phyloP scores from a whole-genome alignment of 1,140 invertebrate genomes.

The Sipha flava region DNA sequence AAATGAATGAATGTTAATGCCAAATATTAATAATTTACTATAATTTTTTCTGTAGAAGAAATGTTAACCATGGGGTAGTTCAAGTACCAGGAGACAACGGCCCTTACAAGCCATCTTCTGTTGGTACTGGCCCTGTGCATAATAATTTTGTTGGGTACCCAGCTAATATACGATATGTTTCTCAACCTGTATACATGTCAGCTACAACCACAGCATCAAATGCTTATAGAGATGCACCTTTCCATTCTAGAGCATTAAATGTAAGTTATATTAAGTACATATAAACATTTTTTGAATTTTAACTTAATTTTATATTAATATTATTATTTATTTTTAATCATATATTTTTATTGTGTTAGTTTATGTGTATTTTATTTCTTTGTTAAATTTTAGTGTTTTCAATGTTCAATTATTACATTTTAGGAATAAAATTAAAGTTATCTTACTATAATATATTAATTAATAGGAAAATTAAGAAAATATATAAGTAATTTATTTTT shows the following conservation, averaged over 20 bases:
- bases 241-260: slow-evolving; percentile 25
- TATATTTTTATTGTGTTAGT: no score
- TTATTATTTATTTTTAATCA: neutral
- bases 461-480: no score
- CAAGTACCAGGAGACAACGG: slow-evolving; percentile 24
- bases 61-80: slow-evolving; percentile 26
- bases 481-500: neutral
- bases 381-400: no score
- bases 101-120: slow-evolving; percentile 5
- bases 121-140: slow-evolving; percentile 12
- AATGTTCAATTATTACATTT: no score
- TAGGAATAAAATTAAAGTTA: no score
- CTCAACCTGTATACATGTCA: slow-evolving; percentile 24
- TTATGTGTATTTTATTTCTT: no score
- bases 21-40: neutral
- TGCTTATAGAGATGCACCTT: slow-evolving; percentile 12
- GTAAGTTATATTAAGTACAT: no score
- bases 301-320: neutral
- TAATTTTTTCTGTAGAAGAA: neutral
- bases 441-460: no score
- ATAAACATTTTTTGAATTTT: neutral
- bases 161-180: slow-evolving; percentile 24
- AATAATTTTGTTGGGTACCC: slow-evolving; percentile 27
- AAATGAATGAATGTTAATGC: no score
- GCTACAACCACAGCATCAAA: slow-evolving; percentile 17